Evolutionary conservation across 1,140 invertebrate genomes (phyloP), one percentile per base, ranked within the genome.

Genomic region (Lasioglossum albipes): DNA sequence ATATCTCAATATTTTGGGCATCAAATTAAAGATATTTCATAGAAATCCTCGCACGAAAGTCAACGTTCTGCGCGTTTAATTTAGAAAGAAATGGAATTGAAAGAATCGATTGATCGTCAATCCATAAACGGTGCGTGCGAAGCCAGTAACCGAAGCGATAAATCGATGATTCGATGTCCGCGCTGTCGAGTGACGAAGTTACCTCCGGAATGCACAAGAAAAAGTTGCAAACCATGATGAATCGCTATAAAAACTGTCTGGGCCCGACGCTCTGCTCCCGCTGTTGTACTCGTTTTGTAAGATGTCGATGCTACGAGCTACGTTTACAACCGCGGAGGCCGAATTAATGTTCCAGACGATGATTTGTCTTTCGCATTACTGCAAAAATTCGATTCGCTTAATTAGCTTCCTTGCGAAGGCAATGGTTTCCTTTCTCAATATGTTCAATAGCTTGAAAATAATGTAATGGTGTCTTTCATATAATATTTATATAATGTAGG

Each of bases 171-270:
- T 64, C 77, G 41, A 52, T 57, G 68, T 54, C n/a, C 42, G 54
- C 27, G 61, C 31, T 61, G 66, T 57, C 82, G 78, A 72, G 65
- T 70, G 72, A 79, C 66, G 82, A 72, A 68, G 81, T 72, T 59
- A 36, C 61, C 72, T 41, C 16, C 49, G 78, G 82, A 83, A 81
- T 81, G 78, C 22, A 42, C 36, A 42, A 41, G 54, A 83, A 83
- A 79, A 83, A 83, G 70, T 83, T 61, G 62, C 22, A 67, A 83
- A 83, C 57, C 82, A 54, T 81, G 78, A 72, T 74, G 67, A 83
- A 83, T 83, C 62, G 78, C 70, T 73, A 83, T 81, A 72, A 74
- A 75, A 75, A 66, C 78, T 72, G 42, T 9, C 79, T 77, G 75
- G 61, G 36, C 75, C 65, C 81, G 76, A 66, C 42, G 36, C 65